Base-by-base conservation (phyloP, 2,888 invertebrate genomes). In the Eilema caniola region DNA sequence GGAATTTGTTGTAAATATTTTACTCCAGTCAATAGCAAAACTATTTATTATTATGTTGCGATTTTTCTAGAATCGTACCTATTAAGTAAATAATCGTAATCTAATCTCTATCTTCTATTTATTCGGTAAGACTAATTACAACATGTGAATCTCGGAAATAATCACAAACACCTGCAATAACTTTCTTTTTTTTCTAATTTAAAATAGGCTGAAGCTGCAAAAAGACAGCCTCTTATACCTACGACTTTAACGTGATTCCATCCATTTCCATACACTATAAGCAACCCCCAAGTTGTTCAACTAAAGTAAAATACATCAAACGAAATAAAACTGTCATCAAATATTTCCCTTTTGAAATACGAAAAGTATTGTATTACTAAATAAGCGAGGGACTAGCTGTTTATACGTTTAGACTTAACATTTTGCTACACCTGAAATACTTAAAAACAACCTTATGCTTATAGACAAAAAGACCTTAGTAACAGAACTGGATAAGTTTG, bases 331-430 rank as follows among this genome's bases (percentile, higher is more conserved):
- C 74, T 79, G 79, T 83, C 80, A 75, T 76, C 78, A 74, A 57
- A 72, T 66, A 74, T 83, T 85, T 85, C 81, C 81, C 79, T 82
- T 82, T 84, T 78, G 79, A 81, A 82, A 84, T 77, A 80, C 78
- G 74, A 84, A 86, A 83, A 83, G 86, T 86, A 87, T 88, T 85
- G 83, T 85, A 87, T 90, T 89, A 87, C 90, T 89, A 87, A 88
- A 88, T 86, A 90, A 89, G 81, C 87, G 81, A 83, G 90, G 88
- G 88, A 77, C 82, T 85, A 82, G 85, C 84, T 87, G 88, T 89
- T 88, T 88, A 85, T 83, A 71, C 82, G 83, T 81, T 82, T 74
- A 83, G 67, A 67, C 70, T 69, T 73, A 77, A 70, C 72, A 75
- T 64, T 16, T 63, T 62, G 14, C 66, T 61, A n/a, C 11, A 7